Evolutionary conservation across 2,888 invertebrate species (phyloP).

Genomic region (Acleris cristana): DNA sequence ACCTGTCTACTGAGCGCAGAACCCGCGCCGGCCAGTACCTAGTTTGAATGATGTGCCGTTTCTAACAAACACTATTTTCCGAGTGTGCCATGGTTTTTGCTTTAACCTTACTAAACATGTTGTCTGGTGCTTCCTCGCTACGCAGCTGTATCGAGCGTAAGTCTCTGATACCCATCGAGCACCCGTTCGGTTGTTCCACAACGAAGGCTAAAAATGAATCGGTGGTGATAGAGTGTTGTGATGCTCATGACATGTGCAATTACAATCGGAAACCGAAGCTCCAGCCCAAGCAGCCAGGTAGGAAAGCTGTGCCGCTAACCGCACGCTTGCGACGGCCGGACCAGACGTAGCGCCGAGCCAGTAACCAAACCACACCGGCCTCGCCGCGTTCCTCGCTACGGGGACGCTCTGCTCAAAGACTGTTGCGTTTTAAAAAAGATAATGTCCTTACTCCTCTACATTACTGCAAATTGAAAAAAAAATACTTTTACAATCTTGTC

Average conservation of each 20-base stretch:
- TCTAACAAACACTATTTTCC: slow-evolving; percentile 75
- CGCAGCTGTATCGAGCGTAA: slow-evolving; percentile 91
- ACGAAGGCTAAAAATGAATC: slow-evolving; percentile 89
- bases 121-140: slow-evolving; percentile 81
- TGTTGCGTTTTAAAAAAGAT: background rate
- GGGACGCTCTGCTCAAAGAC: slow-evolving; percentile 7
- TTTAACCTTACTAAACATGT: slow-evolving; percentile 84
- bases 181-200: slow-evolving; percentile 92
- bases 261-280: slow-evolving; percentile 87
- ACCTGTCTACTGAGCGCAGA: slow-evolving; percentile 74
- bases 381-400: slow-evolving; percentile 7
- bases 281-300: slow-evolving; percentile 88
- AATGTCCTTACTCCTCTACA: no score
- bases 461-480: no score
- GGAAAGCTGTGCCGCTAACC: slow-evolving; percentile 68
- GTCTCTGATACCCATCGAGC: slow-evolving; percentile 90
- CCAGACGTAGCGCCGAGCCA: slow-evolving; percentile 16
- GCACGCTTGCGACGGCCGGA: slow-evolving; percentile 48
- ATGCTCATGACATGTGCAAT: slow-evolving; percentile 90
- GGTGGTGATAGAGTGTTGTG: slow-evolving; percentile 92
- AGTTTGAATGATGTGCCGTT: slow-evolving; percentile 77
- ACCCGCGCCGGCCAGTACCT: slow-evolving; percentile 52
- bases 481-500: no score
- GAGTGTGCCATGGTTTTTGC: slow-evolving; percentile 82
- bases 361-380: slow-evolving; percentile 31